These are phyloP conservation scores for Mesodorylaimus sp. DNA, from an alignment of 2,888 invertebrate genomes.

Conservation along the genomic window DNA sequence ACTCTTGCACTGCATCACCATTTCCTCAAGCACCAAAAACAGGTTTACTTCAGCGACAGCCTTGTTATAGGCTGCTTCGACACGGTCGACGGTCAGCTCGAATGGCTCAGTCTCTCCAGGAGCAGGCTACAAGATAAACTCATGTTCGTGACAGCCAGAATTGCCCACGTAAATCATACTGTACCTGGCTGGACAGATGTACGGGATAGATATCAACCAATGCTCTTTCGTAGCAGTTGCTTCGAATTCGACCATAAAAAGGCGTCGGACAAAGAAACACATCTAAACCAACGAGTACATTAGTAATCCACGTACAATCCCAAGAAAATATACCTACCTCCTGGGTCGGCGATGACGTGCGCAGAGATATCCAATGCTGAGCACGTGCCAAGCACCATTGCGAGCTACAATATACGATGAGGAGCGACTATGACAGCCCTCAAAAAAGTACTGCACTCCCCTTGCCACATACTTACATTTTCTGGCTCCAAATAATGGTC, in stretches of 20 bases:
- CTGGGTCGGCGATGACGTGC: neutral
- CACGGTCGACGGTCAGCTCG: neutral
- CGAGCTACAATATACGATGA: neutral
- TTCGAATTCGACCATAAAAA: slow-evolving; percentile 20
- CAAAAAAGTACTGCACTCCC: neutral
- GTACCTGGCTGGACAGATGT: neutral
- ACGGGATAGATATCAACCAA: slow-evolving; percentile 12
- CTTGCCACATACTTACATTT: neutral
- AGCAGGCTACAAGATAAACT: neutral
- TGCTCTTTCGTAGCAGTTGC: slow-evolving; percentile 21
- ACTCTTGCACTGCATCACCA: neutral
- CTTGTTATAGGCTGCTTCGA: neutral
- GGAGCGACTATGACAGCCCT: neutral
- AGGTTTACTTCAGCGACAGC: neutral
- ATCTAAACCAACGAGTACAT: slow-evolving; percentile 17
- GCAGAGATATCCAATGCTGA: neutral
- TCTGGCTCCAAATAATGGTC: neutral
- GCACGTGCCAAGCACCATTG: neutral
- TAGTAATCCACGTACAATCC: neutral
- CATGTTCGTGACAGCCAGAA: no score
- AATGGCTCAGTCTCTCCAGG: neutral
- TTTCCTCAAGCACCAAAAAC: slow-evolving; percentile 1
- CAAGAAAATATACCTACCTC: neutral
- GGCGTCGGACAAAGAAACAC: slow-evolving; percentile 23
- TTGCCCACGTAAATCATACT: no score